Base-by-base conservation (phyloP, 2,888 invertebrate genomes). In the Drosophila mimetica region DNA sequence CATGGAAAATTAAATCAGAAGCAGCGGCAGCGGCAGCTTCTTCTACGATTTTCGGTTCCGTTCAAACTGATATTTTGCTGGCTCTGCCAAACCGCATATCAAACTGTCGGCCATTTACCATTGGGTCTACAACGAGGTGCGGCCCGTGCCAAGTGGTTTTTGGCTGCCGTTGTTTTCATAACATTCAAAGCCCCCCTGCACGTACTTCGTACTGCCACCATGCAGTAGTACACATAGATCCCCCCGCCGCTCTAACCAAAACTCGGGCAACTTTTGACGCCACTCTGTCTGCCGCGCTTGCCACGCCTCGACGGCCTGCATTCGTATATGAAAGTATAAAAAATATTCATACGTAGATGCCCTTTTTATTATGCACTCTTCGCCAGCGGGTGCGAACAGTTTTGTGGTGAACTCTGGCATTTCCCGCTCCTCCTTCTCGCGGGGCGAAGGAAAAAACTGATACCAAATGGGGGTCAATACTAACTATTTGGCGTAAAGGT, bases 151-250 rank as follows among this genome's bases (percentile, higher is more conserved):
- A 83, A 83, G 88, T 83, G 82, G 88, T 83, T 83, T 65, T 83
- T 83, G 86, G 82, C 84, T 80, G 88, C 71, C 72, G 84, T 86
- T 83, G 85, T 82, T 82, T 88, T 86, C 86, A 83, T 82, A 81
- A 86, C 86, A 81, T 53, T 32, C 36, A 22, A 18, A 14, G 2
- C 9, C n/a, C 32, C 32, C 47, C 7, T 8, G 16, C 52, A 46
- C 69, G 36, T 34, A 65, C 44, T 39, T 9, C n/a, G n/a, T n/a
- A n/a, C n/a, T n/a, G n/a, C n/a, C n/a, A n/a, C 32, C 7, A 16
- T 36, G 5, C 16, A 16, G n/a, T 11, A 32, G n/a, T n/a, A n/a
- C n/a, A n/a, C n/a, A 51, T 48, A 11, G 11, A 16, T 5, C 37
- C 11, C 39, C 39, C 39, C 18, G 9, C 48, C 59, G n/a, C n/a